Percentiles rank a stretch among this genome's conserved stretches.
These are phyloP conservation scores for Pangasius sanitwongsei DNA, from an alignment of 2,797 vertebrate genomes.

Conservation along the genomic window DNA sequence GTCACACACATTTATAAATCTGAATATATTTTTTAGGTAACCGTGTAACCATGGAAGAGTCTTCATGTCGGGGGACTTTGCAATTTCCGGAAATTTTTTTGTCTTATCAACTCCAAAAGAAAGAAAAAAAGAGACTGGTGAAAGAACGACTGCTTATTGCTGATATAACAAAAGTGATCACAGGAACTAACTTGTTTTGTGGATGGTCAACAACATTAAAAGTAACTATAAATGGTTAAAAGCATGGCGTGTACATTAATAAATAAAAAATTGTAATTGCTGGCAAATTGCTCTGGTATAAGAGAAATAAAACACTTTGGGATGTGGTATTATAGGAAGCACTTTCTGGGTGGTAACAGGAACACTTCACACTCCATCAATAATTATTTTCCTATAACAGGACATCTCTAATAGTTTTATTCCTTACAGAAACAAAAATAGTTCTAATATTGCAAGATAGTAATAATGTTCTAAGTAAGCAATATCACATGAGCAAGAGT, in stretches of 20 bases:
- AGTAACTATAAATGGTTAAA: background rate
- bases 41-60: background rate
- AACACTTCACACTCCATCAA: background rate
- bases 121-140: background rate
- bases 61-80: background rate
- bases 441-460: background rate
- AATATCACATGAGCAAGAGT: background rate
- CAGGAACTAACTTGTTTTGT: background rate
- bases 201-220: background rate
- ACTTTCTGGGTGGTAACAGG: background rate
- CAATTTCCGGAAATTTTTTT: background rate
- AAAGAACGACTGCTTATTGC: background rate
- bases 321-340: background rate
- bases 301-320: constrained; percentile 6
- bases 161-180: background rate
- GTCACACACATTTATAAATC: background rate
- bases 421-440: background rate
- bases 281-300: background rate
- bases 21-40: background rate
- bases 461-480: background rate
- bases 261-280: background rate
- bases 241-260: background rate
- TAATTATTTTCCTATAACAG: background rate
- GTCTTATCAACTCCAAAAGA: background rate
- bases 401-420: background rate